Evolutionary conservation across 2,113 vertebrate genomes (phyloP).

Genomic region (Ceyx margarethae): DNA sequence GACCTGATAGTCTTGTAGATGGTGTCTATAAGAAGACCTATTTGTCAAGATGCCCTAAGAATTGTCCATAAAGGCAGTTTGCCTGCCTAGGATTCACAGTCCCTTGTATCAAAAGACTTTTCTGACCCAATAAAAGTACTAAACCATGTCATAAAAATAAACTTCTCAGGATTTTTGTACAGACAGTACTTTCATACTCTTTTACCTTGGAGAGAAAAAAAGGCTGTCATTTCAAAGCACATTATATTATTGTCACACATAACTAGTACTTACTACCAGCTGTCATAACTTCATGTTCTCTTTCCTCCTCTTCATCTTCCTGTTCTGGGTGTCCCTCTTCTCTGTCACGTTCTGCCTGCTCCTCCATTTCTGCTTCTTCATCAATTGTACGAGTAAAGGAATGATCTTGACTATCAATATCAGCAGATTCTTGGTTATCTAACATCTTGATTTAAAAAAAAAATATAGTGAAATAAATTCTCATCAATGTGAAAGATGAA

Average conservation of each 20-base stretch:
- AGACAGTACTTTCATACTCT: not conserved
- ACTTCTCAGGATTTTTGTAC: not conserved
- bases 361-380: conserved; percentile 95
- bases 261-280: conserved; percentile 89
- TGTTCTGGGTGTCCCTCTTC: conserved; percentile 92
- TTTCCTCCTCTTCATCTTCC: conserved; percentile 92
- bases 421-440: conserved; percentile 91
- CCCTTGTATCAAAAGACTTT: not conserved
- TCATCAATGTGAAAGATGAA: not conserved
- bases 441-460: conserved; percentile 77
- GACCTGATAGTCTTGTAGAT: not conserved
- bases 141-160: not conserved
- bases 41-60: not conserved
- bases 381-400: conserved; percentile 96
- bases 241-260: not conserved
- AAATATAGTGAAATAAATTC: not conserved
- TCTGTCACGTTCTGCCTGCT: conserved; percentile 88
- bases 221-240: not conserved
- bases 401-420: conserved; percentile 90
- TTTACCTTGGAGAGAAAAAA: not conserved
- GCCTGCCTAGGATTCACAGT: not conserved
- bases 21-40: not conserved
- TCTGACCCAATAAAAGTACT: not conserved
- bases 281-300: conserved; percentile 96
- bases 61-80: not conserved